Conservation (phyloP, 2,888 invertebrate genomes). For the Xanthorhoe designata region DNA sequence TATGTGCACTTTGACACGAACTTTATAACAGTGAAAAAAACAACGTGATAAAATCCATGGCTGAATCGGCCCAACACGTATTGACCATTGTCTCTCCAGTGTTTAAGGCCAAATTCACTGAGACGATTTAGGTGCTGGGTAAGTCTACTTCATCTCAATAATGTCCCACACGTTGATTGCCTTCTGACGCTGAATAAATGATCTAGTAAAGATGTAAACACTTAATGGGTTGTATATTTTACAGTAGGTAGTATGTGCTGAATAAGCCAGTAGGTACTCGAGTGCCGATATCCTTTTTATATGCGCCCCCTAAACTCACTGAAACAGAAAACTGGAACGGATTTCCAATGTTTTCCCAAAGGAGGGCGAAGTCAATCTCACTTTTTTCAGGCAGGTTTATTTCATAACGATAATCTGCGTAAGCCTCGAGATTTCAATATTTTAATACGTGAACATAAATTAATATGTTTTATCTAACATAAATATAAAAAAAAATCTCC, state of each 20-base stretch:
- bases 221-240: not conserved
- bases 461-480: not conserved
- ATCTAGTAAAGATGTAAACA: no score
- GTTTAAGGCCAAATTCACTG: no score
- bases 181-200: no score
- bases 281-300: not conserved
- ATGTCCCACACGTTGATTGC: no score
- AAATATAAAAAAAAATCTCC: no score
- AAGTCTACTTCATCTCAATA: no score
- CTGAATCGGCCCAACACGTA: no score
- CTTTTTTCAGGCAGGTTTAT: constrained; percentile 38
- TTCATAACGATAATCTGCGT: constrained; percentile 34
- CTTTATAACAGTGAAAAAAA: no score
- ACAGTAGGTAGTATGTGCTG: not conserved
- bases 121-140: no score
- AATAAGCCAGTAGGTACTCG: not conserved
- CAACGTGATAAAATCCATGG: no score
- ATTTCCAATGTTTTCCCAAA: constrained; percentile 32
- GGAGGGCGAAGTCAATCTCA: constrained; percentile 27
- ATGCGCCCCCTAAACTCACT: constrained; percentile 17
- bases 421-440: not conserved
- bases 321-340: constrained; percentile 26
- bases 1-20: no score
- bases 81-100: no score
- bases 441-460: not conserved